Evolutionary conservation across 2,888 invertebrate species (phyloP).

Genomic region (Tanypteryx hageni): DNA sequence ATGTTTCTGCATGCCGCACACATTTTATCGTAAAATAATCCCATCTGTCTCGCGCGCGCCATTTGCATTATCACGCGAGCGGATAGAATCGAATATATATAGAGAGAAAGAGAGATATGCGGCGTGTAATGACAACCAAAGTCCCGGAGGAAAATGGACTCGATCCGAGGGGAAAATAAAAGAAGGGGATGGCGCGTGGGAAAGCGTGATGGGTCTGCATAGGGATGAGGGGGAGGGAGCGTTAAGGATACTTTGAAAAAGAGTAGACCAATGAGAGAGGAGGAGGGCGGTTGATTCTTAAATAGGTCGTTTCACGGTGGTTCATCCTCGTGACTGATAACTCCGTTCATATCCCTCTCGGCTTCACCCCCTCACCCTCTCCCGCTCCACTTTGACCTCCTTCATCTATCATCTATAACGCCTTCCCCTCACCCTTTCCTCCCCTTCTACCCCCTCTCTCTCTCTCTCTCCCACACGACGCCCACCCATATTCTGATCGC

Average conservation of each 20-base stretch:
- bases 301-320: constrained; percentile 29
- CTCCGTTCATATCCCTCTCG: constrained; percentile 18
- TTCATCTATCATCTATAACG: constrained; percentile 15
- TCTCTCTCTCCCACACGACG: neutral
- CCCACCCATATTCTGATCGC: neutral
- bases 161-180: neutral
- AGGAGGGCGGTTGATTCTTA: neutral
- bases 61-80: constrained; percentile 6
- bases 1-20: neutral
- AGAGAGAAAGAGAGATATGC: neutral
- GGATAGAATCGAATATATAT: neutral
- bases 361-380: neutral
- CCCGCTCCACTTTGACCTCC: neutral
- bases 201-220: neutral
- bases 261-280: neutral
- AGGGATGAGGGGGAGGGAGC: neutral
- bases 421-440: neutral
- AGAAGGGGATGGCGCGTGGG: constrained; percentile 6
- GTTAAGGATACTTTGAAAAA: neutral
- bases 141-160: neutral
- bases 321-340: constrained; percentile 28
- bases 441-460: no score
- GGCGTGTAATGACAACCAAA: neutral
- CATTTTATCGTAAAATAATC: neutral
- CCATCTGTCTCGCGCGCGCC: neutral